Evolutionary conservation across 2,797 vertebrate species (phyloP), one percentile per base, ranked within the genome.

Genomic region (Bufotes viridis): DNA sequence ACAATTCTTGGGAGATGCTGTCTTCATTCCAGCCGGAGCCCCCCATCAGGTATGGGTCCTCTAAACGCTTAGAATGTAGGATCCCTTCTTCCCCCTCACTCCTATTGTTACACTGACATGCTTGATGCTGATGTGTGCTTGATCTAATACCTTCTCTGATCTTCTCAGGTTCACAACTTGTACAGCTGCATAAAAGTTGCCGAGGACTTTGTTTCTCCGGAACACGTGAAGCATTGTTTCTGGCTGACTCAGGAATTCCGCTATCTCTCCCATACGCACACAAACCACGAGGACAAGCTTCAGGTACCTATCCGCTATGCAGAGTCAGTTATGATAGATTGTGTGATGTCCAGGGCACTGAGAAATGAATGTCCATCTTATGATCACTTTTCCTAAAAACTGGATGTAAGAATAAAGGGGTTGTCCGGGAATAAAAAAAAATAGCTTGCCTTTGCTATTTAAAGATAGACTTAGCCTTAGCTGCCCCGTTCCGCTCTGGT

Each of bases 101-200:
- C 24, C 26, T 65, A 1, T 34, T 3, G 6, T 9, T 42, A 42
- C 42, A 5, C 42, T 42, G 42, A 42, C 42, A 6, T 6, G 42
- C 42, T 34, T 34, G 29, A 34, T 34, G 29, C 29, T 20, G 6
- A 12, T 14, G 20, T 15, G 22, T 13, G 2, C 12, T 42, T n/a
- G 15, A 58, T 18, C 29, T 55, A 51, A 53, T 20, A 26, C 61
- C n/a, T 9, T n/a, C 22, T 12, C 5, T 42, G 2, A 53, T 78
- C 34, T 29, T 55, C 90, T 81, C 63, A 96, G 95, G 95, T 96
- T 90, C 95, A 96, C 90, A 96, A 96, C 76, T 92, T 96, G 89
- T 96, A 96, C 88, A 96, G 95, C 91, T 96, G 95, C 91, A 96
- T 96, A 92, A 96, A 96, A 93, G 95, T 96, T 86, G 95, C 95